Base-by-base conservation (phyloP, 2,113 vertebrate genomes). In the Tetraodon nigroviridis region DNA sequence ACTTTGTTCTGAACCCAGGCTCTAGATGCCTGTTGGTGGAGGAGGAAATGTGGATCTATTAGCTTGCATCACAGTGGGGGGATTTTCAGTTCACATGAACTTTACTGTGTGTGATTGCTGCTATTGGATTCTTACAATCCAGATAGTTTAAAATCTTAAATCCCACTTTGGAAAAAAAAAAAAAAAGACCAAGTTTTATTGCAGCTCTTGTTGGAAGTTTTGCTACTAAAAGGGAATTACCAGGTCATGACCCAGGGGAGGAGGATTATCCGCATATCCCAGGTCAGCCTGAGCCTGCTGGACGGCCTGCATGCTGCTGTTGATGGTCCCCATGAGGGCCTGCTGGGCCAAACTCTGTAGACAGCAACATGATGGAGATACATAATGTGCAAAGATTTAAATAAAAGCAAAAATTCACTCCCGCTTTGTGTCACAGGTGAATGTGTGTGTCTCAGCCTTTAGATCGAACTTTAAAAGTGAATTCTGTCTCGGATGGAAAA, bases 1-100 rank as follows among this genome's bases (percentile, higher is more conserved):
- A 99, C 94, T 88, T 99, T 99, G 91, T 99, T 99, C 89, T 96
- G 96, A 86, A 98, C 93, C 97, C 97, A 99, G 49, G 97, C 94
- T 79, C 95, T 92, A 53, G 97, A 99, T 5, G 96, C 97, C 96
- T 99, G 76, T 85, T 4, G 29, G 50, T 27, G 66, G 47, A 72
- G 73, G 64, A 73, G 16, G 65, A 60, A 75, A 72, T 78, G 48
- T 22, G 64, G 60, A 72, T 55, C 45, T 29, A 55, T 75, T 71
- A 71, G 65, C 74, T 74, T 86, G 84, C 65, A 85, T 79, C 64
- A 73, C 73, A 74, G 76, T 69, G 51, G 58, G 69, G 69, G 57
- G 66, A 74, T 61, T 75, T 80, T 79, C 61, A 67, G 55, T 22
- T 76, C 64, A 61, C 48, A 78, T 76, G 61, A 76, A 84, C 71